A percentile compares a stretch with the other conserved stretches of the same genome.
phyloP scores from a whole-genome alignment of 2,888 invertebrate species.

The Smittia aterrima region DNA sequence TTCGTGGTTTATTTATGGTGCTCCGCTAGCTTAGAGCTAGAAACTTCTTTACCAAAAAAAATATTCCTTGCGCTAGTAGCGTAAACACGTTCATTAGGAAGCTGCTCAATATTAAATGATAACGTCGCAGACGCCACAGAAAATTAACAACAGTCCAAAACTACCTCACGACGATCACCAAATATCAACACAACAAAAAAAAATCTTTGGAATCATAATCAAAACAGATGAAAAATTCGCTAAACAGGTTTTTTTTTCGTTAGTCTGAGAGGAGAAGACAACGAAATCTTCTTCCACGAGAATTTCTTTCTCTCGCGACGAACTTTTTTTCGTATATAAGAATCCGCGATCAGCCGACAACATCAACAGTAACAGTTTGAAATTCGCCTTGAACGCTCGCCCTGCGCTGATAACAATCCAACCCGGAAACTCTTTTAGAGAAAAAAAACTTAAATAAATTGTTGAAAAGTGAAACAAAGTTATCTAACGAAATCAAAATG shows the following conservation, averaged over 20 bases:
- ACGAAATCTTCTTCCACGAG: constrained; percentile 16
- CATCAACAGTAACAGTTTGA: constrained; percentile 39
- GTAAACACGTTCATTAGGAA: not conserved
- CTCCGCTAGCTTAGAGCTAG: too few species aligned
- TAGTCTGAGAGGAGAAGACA: not conserved
- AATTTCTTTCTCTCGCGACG: constrained; percentile 36
- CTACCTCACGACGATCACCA: not conserved
- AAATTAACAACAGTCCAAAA: constrained; percentile 26
- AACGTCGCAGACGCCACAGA: constrained; percentile 28
- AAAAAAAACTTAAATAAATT: constrained; percentile 11
- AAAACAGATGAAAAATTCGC: constrained; percentile 34
- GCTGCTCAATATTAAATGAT: constrained; percentile 3
- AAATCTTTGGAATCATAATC: constrained; percentile 21
- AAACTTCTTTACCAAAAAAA: not conserved
- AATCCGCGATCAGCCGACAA: constrained; percentile 21
- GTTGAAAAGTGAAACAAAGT: constrained; percentile 20
- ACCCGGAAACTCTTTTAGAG: not conserved
- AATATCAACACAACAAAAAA: not conserved
- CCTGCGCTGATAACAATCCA: constrained; percentile 1
- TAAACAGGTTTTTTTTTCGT: constrained; percentile 32
- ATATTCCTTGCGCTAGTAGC: not conserved
- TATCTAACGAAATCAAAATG: constrained; percentile 22
- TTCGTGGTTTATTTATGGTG: too few species aligned
- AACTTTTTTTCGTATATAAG: constrained; percentile 37
- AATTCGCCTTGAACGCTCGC: constrained; percentile 29